phyloP scores from a whole-genome alignment of 2,888 invertebrate genomes.

The Drosophila niveifrons region DNA sequence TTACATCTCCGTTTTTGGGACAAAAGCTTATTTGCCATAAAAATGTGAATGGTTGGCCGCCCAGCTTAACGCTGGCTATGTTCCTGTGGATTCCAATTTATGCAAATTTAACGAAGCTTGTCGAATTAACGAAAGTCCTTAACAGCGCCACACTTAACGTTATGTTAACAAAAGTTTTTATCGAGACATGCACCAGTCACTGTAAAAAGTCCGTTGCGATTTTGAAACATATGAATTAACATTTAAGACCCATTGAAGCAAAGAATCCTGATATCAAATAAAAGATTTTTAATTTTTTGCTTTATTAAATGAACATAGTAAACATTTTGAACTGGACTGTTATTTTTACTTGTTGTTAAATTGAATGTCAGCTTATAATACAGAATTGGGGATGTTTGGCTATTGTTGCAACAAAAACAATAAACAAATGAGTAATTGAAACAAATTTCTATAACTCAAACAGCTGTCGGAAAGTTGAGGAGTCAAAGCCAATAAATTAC shows the following conservation, averaged over 20 bases:
- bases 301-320: too few species aligned
- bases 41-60: neutral
- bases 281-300: neutral
- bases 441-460: conserved; percentile 43
- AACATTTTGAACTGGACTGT: too few species aligned
- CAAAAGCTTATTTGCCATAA: conserved; percentile 39
- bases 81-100: conserved; percentile 24
- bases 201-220: neutral
- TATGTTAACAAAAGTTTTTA: neutral
- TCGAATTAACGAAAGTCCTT: conserved; percentile 19
- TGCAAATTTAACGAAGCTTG: conserved; percentile 4
- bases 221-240: neutral
- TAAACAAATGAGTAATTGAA: conserved; percentile 26
- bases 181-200: conserved; percentile 1
- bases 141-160: conserved; percentile 29
- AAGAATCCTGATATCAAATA: too few species aligned
- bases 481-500: conserved; percentile 73
- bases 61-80: neutral
- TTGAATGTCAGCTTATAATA: too few species aligned
- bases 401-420: too few species aligned
- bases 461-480: conserved; percentile 57
- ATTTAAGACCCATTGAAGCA: too few species aligned
- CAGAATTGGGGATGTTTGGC: too few species aligned
- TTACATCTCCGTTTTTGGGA: conserved; percentile 34
- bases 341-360: too few species aligned